A percentile compares a stretch with the other conserved stretches of the same genome.
Conservation (phyloP, 2,888 invertebrate genomes). For the Rhopalosiphum nymphaeae region DNA sequence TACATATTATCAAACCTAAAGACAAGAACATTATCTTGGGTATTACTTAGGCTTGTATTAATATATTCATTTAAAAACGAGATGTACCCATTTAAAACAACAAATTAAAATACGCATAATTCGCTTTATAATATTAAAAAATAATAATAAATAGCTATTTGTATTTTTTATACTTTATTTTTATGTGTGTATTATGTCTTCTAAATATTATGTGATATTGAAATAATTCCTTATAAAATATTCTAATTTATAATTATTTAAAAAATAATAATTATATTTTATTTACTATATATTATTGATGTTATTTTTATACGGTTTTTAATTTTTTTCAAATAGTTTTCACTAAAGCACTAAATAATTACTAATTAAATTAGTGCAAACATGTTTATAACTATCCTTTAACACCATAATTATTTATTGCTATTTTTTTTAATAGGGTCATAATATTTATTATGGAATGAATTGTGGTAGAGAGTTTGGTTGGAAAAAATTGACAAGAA, state of each 20-base stretch:
- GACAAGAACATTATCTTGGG: no score
- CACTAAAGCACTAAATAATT: not conserved
- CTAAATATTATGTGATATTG: not conserved
- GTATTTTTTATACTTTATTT: no score
- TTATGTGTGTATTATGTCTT: no score
- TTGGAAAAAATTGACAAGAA: constrained; percentile 80
- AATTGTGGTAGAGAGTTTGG: constrained; percentile 72
- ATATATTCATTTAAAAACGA: no score
- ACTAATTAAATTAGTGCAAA: not conserved
- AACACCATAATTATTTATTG: not conserved
- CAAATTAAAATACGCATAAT: no score
- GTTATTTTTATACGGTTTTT: not conserved
- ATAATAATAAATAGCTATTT: no score
- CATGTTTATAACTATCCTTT: not conserved
- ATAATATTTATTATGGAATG: constrained; percentile 89
- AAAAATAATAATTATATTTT: not conserved
- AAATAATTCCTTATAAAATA: not conserved
- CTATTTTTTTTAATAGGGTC: constrained; percentile 72
- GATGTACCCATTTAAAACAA: no score
- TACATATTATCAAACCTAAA: no score
- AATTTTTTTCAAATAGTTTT: not conserved
- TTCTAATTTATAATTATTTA: not conserved
- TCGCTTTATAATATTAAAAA: no score
- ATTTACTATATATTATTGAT: not conserved
- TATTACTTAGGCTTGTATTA: no score